phyloP scores from a whole-genome alignment of 2,888 invertebrate genomes.

The Malthinus flaveolus region DNA sequence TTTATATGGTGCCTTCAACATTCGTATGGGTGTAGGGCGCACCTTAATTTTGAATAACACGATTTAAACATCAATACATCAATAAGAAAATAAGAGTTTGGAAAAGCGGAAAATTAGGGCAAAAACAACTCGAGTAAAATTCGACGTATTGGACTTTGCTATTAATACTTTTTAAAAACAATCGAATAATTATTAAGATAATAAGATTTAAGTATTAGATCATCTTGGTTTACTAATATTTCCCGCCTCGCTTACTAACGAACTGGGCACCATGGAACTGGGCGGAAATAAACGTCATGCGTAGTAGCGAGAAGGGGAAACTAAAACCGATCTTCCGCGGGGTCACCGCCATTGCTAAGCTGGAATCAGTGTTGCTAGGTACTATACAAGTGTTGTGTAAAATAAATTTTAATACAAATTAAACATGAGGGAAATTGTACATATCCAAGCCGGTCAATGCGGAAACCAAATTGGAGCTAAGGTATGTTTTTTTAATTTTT shows the following conservation, averaged over 20 bases:
- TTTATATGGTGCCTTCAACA: too few relatives aligned
- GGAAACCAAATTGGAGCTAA: conserved; percentile 84
- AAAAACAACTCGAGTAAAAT: too few relatives aligned
- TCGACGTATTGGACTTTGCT: too few relatives aligned
- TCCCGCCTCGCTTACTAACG: neutral
- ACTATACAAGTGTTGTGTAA: conserved; percentile 12
- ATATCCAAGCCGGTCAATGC: conserved; percentile 76
- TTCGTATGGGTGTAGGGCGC: too few relatives aligned
- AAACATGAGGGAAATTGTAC: conserved; percentile 85
- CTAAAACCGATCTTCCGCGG: conserved; percentile 11
- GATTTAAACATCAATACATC: too few relatives aligned
- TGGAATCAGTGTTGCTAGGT: conserved; percentile 3
- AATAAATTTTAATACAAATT: conserved; percentile 1
- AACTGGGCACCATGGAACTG: too few relatives aligned
- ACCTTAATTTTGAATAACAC: too few relatives aligned
- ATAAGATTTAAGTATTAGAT: neutral
- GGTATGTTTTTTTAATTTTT: conserved; percentile 57
- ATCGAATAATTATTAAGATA: too few relatives aligned
- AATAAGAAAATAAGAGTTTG: too few relatives aligned
- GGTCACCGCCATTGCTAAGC: conserved; percentile 22
- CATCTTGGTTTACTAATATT: conserved; percentile 2
- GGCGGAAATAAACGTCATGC: neutral
- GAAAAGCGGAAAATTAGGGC: too few relatives aligned
- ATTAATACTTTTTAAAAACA: too few relatives aligned
- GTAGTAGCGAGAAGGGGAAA: conserved; percentile 1